Base-by-base conservation (phyloP, 2,797 vertebrate species). In the Cossypha polioptera region DNA sequence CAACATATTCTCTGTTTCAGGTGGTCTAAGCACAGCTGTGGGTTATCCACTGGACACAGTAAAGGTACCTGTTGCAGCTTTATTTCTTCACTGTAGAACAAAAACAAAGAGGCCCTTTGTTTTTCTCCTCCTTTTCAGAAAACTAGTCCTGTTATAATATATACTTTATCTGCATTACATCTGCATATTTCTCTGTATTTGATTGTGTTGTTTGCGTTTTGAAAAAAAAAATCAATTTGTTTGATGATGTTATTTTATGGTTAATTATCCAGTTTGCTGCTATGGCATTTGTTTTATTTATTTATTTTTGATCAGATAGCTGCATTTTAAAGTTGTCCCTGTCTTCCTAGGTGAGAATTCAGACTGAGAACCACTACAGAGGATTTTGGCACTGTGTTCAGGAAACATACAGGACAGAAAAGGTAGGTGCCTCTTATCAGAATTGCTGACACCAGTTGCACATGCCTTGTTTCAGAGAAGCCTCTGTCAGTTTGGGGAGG, bases 21-120 rank as follows among this genome's bases (percentile, higher is more conserved):
- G 99, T 36, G 96, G 98, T 36, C 98, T 98, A 68, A 98, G 98
- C 42, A 98, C 98, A 74, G 98, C 98, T 9, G 98, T 99, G 78
- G 98, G 98, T 38, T 99, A 99, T 89, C 98, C 99, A 1, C 92
- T 99, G 97, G 98, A 99, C 87, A 99, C 99, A 7, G 97, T 99
- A 62, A 99, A 99, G 98, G 99, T 99, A 97, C 2, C 8, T 65
- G 7, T 29, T 65, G 10, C 22, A 87, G n/a, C 15, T 92, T 95
- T 69, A 47, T 80, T 94, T 90, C 26, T 89, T 82, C 36, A 45
- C 50, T 65, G 28, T 1, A 22, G 17, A 48, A 33, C 33, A 81
- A 74, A 83, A 79, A 1, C 21, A 68, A 65, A 50, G 14, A 65
- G 13, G 4, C 2, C 15, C 14, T 53, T 82, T 40, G 40, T 40